Evolutionary conservation across 2,888 invertebrate genomes (phyloP).

Genomic region (Cremastinae sp.): DNA sequence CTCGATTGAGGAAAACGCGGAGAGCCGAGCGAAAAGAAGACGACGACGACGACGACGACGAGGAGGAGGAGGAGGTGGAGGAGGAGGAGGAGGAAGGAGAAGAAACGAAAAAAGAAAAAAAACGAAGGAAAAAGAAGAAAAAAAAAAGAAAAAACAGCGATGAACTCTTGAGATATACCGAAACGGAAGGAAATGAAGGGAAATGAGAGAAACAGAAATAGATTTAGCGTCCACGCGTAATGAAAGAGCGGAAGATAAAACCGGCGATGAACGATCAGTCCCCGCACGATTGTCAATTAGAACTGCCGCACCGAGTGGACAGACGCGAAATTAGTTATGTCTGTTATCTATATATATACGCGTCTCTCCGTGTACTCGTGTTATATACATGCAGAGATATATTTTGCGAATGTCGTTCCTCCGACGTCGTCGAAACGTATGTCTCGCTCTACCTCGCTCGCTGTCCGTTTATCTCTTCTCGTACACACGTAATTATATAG

Average conservation of each 20-base stretch:
- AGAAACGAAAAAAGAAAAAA: neutral
- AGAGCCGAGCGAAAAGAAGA: neutral
- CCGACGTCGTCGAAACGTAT: neutral
- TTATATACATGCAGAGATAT: neutral
- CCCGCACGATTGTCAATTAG: constrained; percentile 57
- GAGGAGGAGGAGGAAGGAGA: constrained; percentile 1
- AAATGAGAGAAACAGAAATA: neutral
- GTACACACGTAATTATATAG: constrained; percentile 8
- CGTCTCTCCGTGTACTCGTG: neutral
- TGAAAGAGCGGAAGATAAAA: constrained; percentile 15
- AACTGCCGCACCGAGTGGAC: constrained; percentile 55
- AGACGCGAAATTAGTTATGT: constrained; percentile 49
- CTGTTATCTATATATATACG: constrained; percentile 2
- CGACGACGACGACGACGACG: neutral
- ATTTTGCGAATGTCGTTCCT: neutral
- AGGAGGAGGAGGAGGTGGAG: neutral
- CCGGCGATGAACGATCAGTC: constrained; percentile 43
- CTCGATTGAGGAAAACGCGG: too few relatives aligned
- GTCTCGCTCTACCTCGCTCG: neutral
- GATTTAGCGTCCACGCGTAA: constrained; percentile 11
- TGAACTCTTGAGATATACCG: neutral
- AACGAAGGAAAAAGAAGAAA: constrained; percentile 1
- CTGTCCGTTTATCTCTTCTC: neutral
- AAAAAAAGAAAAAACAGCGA: constrained; percentile 7
- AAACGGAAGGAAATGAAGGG: neutral